Evolutionary conservation across 1,140 invertebrate species (phyloP).

Genomic region (Periplaneta americana): DNA sequence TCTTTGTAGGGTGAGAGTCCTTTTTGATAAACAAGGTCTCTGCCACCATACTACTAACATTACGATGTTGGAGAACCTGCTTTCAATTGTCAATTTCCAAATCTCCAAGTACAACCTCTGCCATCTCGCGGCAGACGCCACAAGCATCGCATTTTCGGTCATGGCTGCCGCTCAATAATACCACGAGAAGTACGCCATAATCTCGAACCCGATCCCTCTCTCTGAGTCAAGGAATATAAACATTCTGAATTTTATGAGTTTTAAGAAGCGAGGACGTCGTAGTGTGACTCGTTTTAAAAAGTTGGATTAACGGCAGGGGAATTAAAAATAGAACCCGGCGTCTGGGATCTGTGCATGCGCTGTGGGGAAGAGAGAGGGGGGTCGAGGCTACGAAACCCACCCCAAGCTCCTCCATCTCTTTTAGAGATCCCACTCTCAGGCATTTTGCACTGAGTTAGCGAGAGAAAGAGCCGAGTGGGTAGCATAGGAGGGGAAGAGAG

Average conservation of each 20-base stretch:
- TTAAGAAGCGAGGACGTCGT: background rate
- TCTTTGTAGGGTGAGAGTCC: no score
- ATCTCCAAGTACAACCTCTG: background rate
- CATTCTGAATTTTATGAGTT: background rate
- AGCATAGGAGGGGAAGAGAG: no score
- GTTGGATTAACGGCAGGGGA: no score
- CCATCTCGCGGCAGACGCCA: constrained; percentile 7
- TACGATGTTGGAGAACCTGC: background rate
- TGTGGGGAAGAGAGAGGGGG: no score
- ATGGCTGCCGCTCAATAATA: constrained; percentile 16
- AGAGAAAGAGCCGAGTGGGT: no score
- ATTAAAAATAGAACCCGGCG: background rate
- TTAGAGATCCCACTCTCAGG: no score
- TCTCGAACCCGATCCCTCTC: background rate
- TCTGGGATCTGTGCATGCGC: background rate
- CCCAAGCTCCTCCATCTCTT: background rate
- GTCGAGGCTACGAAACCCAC: background rate
- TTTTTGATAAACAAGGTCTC: background rate
- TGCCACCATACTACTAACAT: background rate
- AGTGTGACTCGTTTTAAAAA: no score
- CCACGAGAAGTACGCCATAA: background rate
- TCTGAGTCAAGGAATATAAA: background rate
- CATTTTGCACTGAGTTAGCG: no score
- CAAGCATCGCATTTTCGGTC: background rate
- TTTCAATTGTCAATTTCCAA: background rate